phyloP scores from a whole-genome alignment of 2,888 invertebrate species.

The Anarsia innoxiella region DNA sequence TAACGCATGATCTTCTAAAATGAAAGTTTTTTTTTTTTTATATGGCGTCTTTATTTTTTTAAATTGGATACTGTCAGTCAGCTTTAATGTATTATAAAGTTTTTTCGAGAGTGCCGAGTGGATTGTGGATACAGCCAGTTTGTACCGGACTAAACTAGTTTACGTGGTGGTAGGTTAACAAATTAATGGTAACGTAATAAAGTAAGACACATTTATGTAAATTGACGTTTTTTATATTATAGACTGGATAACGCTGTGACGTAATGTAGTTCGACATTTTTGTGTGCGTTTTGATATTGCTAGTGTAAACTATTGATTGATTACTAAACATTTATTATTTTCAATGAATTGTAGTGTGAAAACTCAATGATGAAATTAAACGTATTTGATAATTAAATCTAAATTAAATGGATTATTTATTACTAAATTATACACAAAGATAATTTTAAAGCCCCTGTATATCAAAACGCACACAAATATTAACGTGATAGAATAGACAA shows the following conservation, averaged over 20 bases:
- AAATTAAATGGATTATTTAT: too few species aligned
- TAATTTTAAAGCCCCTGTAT: too few species aligned
- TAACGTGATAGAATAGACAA: constrained; percentile 22
- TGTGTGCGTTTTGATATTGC: constrained; percentile 24
- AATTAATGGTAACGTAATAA: constrained; percentile 10
- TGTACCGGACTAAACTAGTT: constrained; percentile 6
- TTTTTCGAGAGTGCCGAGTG: constrained; percentile 21
- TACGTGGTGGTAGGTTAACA: constrained; percentile 22
- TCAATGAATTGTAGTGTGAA: too few species aligned
- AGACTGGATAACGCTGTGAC: constrained; percentile 36
- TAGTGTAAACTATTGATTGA: too few species aligned
- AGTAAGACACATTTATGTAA: constrained; percentile 5
- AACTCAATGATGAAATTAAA: too few species aligned
- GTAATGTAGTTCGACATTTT: constrained; percentile 16
- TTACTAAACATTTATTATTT: too few species aligned
- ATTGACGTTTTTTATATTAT: constrained; percentile 22
- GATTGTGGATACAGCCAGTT: constrained; percentile 14
- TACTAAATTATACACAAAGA: too few species aligned
- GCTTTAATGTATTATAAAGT: constrained; percentile 8
- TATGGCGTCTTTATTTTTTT: too few species aligned
- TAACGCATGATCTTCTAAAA: too few species aligned
- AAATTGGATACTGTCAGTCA: too few species aligned
- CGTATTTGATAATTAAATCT: too few species aligned
- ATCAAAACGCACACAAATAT: constrained; percentile 19
- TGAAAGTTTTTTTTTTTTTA: too few species aligned